Evolutionary conservation across 1,140 invertebrate genomes (phyloP).

Genomic region (Drosophila kanapiae): DNA sequence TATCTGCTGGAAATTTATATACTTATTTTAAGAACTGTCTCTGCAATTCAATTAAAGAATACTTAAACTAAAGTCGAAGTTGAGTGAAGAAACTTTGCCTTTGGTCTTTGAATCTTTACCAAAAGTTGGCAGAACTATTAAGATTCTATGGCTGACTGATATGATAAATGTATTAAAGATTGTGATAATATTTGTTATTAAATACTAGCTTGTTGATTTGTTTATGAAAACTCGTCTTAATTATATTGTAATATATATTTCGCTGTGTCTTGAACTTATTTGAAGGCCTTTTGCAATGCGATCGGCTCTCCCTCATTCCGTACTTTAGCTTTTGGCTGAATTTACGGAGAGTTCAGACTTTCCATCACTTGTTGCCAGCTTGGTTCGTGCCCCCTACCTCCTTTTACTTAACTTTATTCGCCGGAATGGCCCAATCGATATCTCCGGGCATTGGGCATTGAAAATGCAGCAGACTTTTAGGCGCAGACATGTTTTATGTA

Average conservation of each 20-base stretch:
- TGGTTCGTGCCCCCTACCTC: neutral
- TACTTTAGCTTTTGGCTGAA: neutral
- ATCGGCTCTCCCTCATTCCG: neutral
- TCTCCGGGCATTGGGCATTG: conserved; percentile 18
- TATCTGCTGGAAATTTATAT: too few species aligned
- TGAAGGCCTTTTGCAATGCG: neutral
- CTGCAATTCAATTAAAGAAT: neutral
- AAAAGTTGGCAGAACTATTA: neutral
- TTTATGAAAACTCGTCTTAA: too few species aligned
- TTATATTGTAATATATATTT: neutral
- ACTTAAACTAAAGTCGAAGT: neutral
- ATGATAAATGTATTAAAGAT: neutral
- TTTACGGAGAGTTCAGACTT: neutral
- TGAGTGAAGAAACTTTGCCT: neutral
- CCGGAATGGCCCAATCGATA: conserved; percentile 52
- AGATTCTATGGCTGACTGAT: neutral
- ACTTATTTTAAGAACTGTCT: neutral
- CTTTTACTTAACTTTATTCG: conserved; percentile 4
- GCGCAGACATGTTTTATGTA: conserved; percentile 80
- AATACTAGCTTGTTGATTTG: neutral
- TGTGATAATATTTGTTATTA: neutral
- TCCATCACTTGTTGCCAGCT: conserved; percentile 32
- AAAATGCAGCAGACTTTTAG: conserved; percentile 79
- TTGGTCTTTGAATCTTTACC: neutral
- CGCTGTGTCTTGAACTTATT: neutral